A percentile compares a stretch with the other conserved stretches of the same genome.
Evolutionary conservation across 2,888 invertebrate species (phyloP).

Genomic region (Taphrorychus bicolor): DNA sequence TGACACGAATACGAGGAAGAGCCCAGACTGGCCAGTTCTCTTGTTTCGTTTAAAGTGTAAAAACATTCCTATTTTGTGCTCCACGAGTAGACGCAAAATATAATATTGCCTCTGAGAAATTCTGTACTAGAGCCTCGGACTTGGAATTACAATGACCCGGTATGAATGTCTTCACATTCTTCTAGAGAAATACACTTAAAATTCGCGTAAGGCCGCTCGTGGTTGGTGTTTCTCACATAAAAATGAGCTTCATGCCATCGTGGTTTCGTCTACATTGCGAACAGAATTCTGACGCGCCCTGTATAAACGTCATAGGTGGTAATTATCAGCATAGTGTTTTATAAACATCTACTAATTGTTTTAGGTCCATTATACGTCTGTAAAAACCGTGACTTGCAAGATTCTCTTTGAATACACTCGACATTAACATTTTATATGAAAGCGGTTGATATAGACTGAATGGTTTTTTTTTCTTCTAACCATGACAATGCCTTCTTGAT

Average conservation of each 20-base stretch:
- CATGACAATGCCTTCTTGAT: slow-evolving; percentile 11
- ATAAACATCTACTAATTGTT: slow-evolving; percentile 29
- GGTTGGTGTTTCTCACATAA: slow-evolving; percentile 38
- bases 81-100: not conserved
- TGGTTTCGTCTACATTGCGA: slow-evolving; percentile 3
- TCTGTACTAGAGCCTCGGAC: slow-evolving; percentile 19
- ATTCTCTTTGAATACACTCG: slow-evolving; percentile 25
- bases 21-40: not conserved
- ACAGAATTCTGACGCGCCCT: not conserved
- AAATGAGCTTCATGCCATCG: slow-evolving; percentile 21
- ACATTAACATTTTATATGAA: slow-evolving; percentile 28
- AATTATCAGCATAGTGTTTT: slow-evolving; percentile 16
- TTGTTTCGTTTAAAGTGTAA: slow-evolving; percentile 5
- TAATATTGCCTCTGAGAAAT: not conserved
- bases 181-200: slow-evolving; percentile 29
- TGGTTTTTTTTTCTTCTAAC: too few relatives aligned
- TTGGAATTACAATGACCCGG: slow-evolving; percentile 36
- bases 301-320: slow-evolving; percentile 9
- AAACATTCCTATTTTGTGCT: not conserved
- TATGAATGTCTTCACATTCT: slow-evolving; percentile 29
- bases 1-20: slow-evolving; percentile 51
- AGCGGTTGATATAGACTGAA: slow-evolving; percentile 11
- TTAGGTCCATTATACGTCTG: slow-evolving; percentile 22
- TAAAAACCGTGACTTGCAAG: slow-evolving; percentile 25
- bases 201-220: slow-evolving; percentile 36